Evolutionary conservation across 2,113 vertebrate species (phyloP).

Genomic region (Esox niger): DNA sequence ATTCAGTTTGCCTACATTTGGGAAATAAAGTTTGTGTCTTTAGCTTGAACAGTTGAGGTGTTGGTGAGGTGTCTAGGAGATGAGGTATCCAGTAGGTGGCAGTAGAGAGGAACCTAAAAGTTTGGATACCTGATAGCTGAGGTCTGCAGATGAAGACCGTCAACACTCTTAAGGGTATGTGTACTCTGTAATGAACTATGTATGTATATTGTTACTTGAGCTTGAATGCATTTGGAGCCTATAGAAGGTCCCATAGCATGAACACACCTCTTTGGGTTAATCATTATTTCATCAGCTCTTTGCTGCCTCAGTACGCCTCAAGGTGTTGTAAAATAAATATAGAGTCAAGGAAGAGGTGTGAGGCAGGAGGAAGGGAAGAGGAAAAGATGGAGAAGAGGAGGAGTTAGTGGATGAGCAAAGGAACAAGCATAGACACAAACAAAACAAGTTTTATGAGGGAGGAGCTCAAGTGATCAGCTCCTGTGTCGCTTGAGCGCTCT

Average conservation of each 20-base stretch:
- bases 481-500: constrained; percentile 5
- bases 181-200: background rate
- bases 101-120: background rate
- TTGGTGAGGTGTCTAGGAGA: too few relatives aligned
- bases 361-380: constrained; percentile 14
- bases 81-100: background rate
- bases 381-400: constrained; percentile 8
- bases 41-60: too few relatives aligned
- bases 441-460: constrained; percentile 22
- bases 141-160: background rate
- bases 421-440: constrained; percentile 6
- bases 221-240: background rate
- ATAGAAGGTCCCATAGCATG: background rate
- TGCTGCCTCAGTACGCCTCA: too few relatives aligned
- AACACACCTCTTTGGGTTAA: background rate
- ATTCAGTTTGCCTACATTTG: too few relatives aligned
- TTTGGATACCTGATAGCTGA: too few relatives aligned
- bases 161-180: too few relatives aligned
- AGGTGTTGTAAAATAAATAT: background rate
- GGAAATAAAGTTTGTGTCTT: too few relatives aligned
- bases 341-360: constrained; percentile 3
- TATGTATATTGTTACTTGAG: background rate
- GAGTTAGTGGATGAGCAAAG: background rate
- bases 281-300: background rate
- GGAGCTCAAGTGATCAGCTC: constrained; percentile 20